A percentile compares a stretch with the other conserved stretches of the same genome.
Conservation (phyloP, 1,140 invertebrate species). For the Magallana angulata region DNA sequence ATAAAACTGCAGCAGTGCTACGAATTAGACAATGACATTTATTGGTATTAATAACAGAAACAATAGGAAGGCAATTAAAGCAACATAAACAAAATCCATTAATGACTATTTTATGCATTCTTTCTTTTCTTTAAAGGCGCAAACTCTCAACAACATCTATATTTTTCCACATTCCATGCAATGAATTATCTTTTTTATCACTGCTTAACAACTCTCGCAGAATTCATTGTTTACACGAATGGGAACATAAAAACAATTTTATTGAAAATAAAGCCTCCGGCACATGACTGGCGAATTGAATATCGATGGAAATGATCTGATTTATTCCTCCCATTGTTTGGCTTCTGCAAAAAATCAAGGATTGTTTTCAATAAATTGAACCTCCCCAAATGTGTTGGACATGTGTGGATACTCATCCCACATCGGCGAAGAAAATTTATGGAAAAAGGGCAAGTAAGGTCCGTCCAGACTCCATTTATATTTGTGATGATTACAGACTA, state of each 20-base stretch:
- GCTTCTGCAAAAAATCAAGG: neutral
- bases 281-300: neutral
- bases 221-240: neutral
- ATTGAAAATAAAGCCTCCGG: slow-evolving; percentile 21
- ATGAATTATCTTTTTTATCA: neutral
- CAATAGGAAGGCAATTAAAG: no score
- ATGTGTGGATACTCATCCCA: neutral
- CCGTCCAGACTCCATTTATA: neutral
- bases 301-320: slow-evolving; percentile 1
- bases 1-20: no score
- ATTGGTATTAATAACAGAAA: no score
- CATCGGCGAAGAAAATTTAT: neutral
- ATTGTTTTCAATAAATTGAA: neutral
- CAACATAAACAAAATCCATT: neutral
- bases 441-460: neutral
- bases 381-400: neutral
- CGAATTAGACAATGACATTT: no score
- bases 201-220: neutral
- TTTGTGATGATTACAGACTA: slow-evolving; percentile 1
- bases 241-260: slow-evolving; percentile 8
- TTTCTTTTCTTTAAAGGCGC: neutral
- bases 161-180: neutral
- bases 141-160: no score
- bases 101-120: neutral
- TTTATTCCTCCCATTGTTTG: slow-evolving; percentile 24